These are phyloP conservation scores for Enteromius paludinosus DNA, from an alignment of 2,797 vertebrate species.

Conservation along the genomic window DNA sequence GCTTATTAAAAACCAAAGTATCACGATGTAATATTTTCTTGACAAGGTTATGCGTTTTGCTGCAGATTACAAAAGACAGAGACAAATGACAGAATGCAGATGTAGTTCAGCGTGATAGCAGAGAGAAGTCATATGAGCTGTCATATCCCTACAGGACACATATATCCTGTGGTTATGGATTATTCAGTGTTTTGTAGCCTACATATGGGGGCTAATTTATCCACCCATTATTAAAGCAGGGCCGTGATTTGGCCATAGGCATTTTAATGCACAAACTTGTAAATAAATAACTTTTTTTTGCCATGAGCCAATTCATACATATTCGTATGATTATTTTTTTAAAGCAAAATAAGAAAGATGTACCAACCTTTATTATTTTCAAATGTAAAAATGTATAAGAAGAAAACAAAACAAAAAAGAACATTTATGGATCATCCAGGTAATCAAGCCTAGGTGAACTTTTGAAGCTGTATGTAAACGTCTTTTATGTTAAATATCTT, in stretches of 20 bases:
- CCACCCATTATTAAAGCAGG: slow-evolving; percentile 6
- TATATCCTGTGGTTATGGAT: slow-evolving; percentile 21
- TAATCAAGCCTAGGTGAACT: background rate
- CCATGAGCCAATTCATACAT: too few relatives aligned
- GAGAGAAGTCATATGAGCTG: slow-evolving; percentile 11
- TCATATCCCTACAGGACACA: slow-evolving; percentile 1
- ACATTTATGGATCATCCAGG: too few relatives aligned
- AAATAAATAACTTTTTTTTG: background rate
- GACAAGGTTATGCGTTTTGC: slow-evolving; percentile 22
- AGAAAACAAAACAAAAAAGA: too few relatives aligned
- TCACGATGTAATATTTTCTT: slow-evolving; percentile 32
- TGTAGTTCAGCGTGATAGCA: background rate
- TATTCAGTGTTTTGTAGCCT: slow-evolving; percentile 4
- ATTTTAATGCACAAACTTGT: background rate
- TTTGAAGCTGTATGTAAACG: background rate
- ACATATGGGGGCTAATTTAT: slow-evolving; percentile 13
- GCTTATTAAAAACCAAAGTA: slow-evolving; percentile 46
- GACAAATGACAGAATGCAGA: slow-evolving; percentile 26
- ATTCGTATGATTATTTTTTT: too few relatives aligned
- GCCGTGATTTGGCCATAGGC: background rate
- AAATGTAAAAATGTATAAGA: background rate
- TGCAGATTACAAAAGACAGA: slow-evolving; percentile 18
- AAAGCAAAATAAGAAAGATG: too few relatives aligned
- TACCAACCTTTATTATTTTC: background rate
- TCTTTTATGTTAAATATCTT: background rate